A percentile compares a stretch with the other conserved stretches of the same genome.
Conservation (phyloP, 2,797 vertebrate species). For the Emys orbicularis region DNA sequence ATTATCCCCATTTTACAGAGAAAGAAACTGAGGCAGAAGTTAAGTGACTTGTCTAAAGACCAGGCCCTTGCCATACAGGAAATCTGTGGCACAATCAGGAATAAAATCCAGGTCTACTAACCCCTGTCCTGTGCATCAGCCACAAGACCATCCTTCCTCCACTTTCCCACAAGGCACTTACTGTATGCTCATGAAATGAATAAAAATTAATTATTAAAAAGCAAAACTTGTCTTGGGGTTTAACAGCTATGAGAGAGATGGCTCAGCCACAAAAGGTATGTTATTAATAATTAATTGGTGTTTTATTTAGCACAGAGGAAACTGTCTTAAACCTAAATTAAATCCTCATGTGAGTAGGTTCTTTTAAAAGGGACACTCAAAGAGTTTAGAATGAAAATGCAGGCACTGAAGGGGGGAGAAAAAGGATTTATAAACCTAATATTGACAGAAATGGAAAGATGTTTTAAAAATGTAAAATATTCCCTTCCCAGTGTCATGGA, state of each 20-base stretch:
- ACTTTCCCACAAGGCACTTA: conserved; percentile 38
- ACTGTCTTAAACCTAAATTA: conserved; percentile 58
- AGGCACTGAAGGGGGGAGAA: not conserved
- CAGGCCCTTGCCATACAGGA: not conserved
- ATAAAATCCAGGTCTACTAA: not conserved
- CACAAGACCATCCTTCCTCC: conserved; percentile 6
- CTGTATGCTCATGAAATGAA: conserved; percentile 43
- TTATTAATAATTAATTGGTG: conserved; percentile 72
- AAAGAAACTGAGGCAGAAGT: not conserved
- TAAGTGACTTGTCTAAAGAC: not conserved
- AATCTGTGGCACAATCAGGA: not conserved
- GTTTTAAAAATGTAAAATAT: accelerated
- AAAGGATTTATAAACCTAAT: not conserved
- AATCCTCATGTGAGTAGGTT: not conserved
- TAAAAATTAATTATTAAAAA: conserved; percentile 72
- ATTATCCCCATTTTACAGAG: not conserved
- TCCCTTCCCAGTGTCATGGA: not conserved
- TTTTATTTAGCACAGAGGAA: conserved; percentile 70
- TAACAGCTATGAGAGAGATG: conserved; percentile 34
- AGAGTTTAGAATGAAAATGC: not conserved
- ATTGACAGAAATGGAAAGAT: not conserved
- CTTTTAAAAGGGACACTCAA: not conserved
- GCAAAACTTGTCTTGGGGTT: conserved; percentile 61
- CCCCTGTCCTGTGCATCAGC: not conserved
- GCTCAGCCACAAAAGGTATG: conserved; percentile 68